Percentiles rank a stretch among this genome's conserved stretches.
Evolutionary conservation across 2,113 vertebrate genomes (phyloP).

Genomic region (Anthoscopus minutus): DNA sequence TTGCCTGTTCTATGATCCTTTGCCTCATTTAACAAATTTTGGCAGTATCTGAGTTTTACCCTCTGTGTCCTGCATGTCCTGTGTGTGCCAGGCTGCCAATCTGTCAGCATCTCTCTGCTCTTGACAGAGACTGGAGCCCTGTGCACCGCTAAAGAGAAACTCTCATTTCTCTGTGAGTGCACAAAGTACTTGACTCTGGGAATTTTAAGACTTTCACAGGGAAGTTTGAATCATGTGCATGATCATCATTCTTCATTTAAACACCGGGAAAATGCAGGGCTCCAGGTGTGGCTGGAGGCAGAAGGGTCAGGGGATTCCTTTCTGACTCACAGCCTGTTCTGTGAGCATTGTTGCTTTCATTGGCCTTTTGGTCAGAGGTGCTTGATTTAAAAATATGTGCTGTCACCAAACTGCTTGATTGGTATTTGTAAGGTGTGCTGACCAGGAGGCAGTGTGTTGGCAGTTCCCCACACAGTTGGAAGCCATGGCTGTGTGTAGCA

Average conservation of each 20-base stretch:
- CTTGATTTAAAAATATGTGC: neutral
- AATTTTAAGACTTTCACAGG: neutral
- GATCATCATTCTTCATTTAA: neutral
- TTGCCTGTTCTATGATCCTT: neutral
- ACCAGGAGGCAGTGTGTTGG: neutral
- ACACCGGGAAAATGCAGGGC: neutral
- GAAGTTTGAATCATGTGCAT: neutral
- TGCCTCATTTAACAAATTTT: neutral
- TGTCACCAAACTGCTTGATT: neutral
- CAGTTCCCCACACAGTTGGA: neutral
- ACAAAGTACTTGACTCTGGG: neutral
- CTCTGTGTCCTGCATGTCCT: neutral
- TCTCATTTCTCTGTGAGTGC: neutral
- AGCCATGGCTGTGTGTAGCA: neutral
- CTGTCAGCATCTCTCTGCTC: neutral
- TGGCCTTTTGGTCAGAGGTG: neutral
- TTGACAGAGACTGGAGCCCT: neutral
- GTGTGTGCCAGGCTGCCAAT: neutral
- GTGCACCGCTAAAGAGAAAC: neutral
- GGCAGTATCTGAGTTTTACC: neutral
- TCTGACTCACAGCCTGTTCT: neutral
- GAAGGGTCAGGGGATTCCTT: neutral
- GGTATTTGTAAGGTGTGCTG: neutral
- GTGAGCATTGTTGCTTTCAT: neutral
- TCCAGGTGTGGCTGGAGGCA: neutral